Evolutionary conservation across 2,797 vertebrate genomes (phyloP).

Genomic region (Peromyscus nudipes): DNA sequence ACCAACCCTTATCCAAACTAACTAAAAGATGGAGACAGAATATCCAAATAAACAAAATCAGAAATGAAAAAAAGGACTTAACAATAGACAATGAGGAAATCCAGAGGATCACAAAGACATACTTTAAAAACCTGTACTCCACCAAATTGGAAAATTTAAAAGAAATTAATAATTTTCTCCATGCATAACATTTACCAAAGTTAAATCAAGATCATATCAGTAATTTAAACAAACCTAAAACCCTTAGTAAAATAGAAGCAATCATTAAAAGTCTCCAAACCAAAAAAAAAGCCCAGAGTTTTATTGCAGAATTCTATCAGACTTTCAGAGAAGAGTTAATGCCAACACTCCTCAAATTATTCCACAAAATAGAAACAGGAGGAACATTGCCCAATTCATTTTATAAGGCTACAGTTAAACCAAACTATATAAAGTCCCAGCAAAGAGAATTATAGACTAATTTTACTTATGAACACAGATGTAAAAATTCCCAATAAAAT

Average conservation of each 20-base stretch:
- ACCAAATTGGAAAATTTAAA: background rate
- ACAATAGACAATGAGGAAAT: background rate
- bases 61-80: background rate
- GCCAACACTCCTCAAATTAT: background rate
- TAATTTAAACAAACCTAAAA: background rate
- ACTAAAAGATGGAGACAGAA: background rate
- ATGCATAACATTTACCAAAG: background rate
- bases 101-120: background rate
- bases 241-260: background rate
- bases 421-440: background rate
- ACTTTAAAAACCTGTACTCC: background rate
- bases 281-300: background rate
- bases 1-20: background rate
- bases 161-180: background rate
- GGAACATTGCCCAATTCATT: background rate
- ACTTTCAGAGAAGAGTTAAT: background rate
- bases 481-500: background rate
- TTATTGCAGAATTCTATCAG: background rate
- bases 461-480: background rate
- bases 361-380: background rate
- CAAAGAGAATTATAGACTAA: background rate
- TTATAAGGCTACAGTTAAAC: background rate
- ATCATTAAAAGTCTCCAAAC: background rate
- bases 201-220: background rate
- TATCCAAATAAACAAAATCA: background rate